Conservation (phyloP, 2,113 vertebrate genomes). For the Elgaria multicarinata region DNA sequence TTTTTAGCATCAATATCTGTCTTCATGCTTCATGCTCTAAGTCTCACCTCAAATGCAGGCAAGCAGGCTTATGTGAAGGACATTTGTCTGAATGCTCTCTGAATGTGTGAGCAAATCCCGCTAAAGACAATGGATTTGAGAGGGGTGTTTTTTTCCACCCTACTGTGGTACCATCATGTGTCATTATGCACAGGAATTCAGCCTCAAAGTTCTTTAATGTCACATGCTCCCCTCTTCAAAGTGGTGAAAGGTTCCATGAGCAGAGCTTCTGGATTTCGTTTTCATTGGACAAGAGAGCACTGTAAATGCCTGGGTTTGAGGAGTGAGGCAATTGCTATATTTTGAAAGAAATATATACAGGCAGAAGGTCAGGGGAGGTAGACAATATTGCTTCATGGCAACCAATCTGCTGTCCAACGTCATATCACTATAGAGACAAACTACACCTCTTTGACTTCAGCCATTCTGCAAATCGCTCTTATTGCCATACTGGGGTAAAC, state of each 20-base stretch:
- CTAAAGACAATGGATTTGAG: not conserved
- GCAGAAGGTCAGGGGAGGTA: not conserved
- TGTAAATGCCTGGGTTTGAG: no score
- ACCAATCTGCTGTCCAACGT: no score
- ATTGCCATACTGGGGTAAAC: no score
- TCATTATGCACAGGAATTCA: not conserved
- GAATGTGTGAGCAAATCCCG: not conserved
- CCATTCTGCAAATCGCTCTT: no score
- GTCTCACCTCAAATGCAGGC: not conserved
- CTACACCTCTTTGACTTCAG: no score
- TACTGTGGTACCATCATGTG: not conserved
- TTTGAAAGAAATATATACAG: not conserved
- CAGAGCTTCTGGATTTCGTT: not conserved
- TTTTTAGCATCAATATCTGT: not conserved
- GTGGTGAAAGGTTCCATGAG: no score
- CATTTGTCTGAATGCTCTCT: not conserved
- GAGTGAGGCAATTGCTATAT: not conserved
- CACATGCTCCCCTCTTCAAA: not conserved
- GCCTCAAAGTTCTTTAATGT: not conserved
- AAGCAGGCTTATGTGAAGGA: not conserved
- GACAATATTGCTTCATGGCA: not conserved
- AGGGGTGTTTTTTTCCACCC: not conserved
- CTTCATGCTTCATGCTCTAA: not conserved
- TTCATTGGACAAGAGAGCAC: not conserved
- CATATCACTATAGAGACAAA: no score